Evolutionary conservation across 2,113 vertebrate genomes (phyloP), one percentile per base, ranked within the genome.

Genomic region (Coregonus clupeaformis): DNA sequence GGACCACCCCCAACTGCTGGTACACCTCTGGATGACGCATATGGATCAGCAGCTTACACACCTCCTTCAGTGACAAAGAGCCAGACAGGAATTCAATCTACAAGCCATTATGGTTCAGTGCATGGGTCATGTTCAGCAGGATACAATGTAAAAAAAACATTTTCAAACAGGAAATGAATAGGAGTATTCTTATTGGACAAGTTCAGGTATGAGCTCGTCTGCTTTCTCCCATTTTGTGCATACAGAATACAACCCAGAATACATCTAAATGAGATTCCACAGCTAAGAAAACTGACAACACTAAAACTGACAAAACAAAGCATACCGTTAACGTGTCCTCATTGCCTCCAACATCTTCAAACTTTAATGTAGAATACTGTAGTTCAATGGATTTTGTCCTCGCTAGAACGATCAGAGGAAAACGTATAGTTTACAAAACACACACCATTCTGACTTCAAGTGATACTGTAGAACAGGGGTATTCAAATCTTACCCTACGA

Each of bases 21-120:
- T 97, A 99, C 12, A 98, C 94, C 81, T 99, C 98, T 0, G 97
- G 97, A 71, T 98, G 97, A 2, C 93, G 91, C 90, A 99, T 90
- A 75, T 99, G 97, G 45, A 99, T 89, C 42, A 99, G 92, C 91
- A 99, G 92, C 83, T 95, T 96, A 80, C 98, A 99, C 72, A 99
- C 88, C 69, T 98, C 97, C 98, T 99, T 22, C 32, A 68, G 32
- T 2, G 7, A 11, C 27, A 7, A 18, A 47, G 5, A 65, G n/a
- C 18, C 25, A 60, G 45, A 62, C 29, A 27, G 16, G 30, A 20
- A 71, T n/a, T 4, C 13, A 24, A 16, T 20, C 36, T 24, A 16
- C 5, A 66, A 66, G 57, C 5, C n/a, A 60, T 22, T 22, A 60
- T 5, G 1, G 6, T 22, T 60, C 18, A 60, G n/a, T 60, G n/a